A percentile compares a stretch with the other conserved stretches of the same genome.
phyloP scores from a whole-genome alignment of 2,113 vertebrate genomes.

The Parus major region DNA sequence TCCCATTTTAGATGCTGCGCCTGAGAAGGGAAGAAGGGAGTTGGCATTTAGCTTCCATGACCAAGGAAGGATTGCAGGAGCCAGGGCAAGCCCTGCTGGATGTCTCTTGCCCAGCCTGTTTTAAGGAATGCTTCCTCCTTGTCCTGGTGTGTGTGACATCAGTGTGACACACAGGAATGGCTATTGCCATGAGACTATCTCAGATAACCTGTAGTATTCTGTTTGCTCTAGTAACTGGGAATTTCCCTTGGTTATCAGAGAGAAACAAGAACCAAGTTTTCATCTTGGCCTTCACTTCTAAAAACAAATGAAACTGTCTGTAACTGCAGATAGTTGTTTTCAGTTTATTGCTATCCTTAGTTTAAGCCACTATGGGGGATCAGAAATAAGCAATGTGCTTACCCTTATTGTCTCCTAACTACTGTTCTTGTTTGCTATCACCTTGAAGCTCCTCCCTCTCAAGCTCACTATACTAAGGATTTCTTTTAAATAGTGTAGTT shows the following conservation, averaged over 20 bases:
- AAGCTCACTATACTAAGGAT: neutral
- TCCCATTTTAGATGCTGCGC: neutral
- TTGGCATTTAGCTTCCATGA: neutral
- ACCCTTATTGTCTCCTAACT: neutral
- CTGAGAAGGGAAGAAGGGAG: neutral
- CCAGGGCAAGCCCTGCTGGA: neutral
- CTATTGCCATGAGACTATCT: fast-evolving
- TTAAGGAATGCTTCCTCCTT: neutral
- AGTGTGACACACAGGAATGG: neutral
- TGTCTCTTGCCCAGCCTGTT: slow-evolving; percentile 24
- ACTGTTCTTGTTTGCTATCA: neutral
- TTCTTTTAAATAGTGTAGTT: neutral
- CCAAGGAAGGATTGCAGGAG: neutral
- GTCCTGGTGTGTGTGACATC: fast-evolving
- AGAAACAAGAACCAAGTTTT: neutral
- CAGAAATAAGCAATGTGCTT: neutral
- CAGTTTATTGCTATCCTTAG: neutral
- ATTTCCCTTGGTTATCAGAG: neutral
- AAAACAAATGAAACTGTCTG: neutral
- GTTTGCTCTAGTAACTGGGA: neutral
- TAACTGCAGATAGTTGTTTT: neutral
- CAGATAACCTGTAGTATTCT: fast-evolving
- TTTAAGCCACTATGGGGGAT: neutral
- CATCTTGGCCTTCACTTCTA: neutral
- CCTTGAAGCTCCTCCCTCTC: neutral